phyloP scores from a whole-genome alignment of 2,113 vertebrate species.

The Naja naja region DNA sequence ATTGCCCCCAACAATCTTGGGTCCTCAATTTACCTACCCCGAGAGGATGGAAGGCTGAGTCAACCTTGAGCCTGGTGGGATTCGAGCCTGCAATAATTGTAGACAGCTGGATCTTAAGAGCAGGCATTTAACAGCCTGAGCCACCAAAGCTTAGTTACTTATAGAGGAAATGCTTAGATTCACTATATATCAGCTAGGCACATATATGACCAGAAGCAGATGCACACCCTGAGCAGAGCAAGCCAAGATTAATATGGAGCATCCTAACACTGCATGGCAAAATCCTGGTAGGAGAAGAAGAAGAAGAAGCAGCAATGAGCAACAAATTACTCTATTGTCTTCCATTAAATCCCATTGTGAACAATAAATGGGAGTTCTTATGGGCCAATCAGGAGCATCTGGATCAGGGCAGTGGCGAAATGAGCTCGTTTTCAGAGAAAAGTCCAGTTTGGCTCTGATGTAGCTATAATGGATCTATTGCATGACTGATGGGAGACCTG shows the following conservation, averaged over 20 bases:
- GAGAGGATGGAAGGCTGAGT: too few relatives aligned
- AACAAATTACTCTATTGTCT: neutral
- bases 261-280: neutral
- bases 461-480: neutral
- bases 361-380: neutral
- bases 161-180: neutral
- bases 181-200: neutral
- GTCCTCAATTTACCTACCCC: too few relatives aligned
- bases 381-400: neutral
- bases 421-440: neutral
- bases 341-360: neutral
- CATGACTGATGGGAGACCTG: neutral
- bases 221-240: neutral
- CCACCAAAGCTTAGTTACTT: too few relatives aligned
- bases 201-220: neutral
- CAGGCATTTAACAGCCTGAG: too few relatives aligned
- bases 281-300: neutral
- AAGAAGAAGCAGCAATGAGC: neutral
- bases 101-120: too few relatives aligned
- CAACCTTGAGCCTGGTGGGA: too few relatives aligned
- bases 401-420: neutral
- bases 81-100: too few relatives aligned
- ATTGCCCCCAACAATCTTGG: too few relatives aligned
- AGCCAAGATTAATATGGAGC: neutral
- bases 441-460: neutral